phyloP scores from a whole-genome alignment of 2,797 vertebrate genomes.

The Chelon auratus region DNA sequence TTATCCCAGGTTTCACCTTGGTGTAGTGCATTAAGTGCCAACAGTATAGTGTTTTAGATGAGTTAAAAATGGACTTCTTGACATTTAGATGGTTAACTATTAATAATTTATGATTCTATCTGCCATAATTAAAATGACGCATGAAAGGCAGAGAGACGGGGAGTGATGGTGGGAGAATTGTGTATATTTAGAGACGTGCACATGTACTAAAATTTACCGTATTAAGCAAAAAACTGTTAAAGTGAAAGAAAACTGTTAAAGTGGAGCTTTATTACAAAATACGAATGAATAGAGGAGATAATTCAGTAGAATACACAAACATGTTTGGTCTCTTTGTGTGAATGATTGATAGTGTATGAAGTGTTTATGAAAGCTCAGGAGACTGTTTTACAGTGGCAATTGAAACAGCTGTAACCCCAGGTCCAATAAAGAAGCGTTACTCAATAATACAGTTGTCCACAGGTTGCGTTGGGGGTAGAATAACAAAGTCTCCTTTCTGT shows the following conservation, averaged over 20 bases:
- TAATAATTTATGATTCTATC: not conserved
- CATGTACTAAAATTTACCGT: not conserved
- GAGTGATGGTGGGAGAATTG: not conserved
- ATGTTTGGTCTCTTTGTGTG: no score
- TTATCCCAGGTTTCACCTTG: not conserved
- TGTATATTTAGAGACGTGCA: not conserved
- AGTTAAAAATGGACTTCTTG: not conserved
- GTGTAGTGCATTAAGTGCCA: not conserved
- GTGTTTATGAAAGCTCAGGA: no score
- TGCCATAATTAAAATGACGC: not conserved
- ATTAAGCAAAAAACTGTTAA: not conserved
- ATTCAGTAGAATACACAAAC: no score
- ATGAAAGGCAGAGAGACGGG: not conserved
- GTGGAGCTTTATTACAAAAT: not conserved
- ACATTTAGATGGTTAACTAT: not conserved
- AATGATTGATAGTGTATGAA: not conserved
- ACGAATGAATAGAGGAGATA: not conserved
- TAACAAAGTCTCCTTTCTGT: conserved; percentile 2
- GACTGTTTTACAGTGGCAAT: conserved; percentile 7
- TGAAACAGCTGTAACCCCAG: not conserved
- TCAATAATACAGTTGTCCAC: not conserved
- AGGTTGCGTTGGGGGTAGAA: conserved; percentile 3
- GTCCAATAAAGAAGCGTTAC: not conserved
- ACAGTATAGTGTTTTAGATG: not conserved
- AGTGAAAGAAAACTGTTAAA: not conserved